Evolutionary conservation across 2,113 vertebrate genomes (phyloP).

Genomic region (Cyanoderma ruficeps): DNA sequence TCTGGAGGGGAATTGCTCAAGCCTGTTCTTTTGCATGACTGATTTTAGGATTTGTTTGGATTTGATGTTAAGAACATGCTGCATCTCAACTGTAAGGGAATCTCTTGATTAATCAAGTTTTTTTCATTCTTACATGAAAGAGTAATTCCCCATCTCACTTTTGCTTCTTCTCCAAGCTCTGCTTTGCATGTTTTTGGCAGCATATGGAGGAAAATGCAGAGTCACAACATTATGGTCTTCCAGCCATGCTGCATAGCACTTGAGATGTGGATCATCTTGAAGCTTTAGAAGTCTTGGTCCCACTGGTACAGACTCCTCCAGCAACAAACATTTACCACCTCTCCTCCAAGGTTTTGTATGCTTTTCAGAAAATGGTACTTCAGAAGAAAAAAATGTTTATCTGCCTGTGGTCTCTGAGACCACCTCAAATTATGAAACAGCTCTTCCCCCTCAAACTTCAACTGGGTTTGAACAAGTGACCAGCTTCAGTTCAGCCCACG

Average conservation of each 20-base stretch:
- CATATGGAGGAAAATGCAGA: constrained; percentile 55
- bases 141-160: constrained; percentile 40
- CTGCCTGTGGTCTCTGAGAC: not conserved
- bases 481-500: rapidly evolving
- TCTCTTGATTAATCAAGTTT: constrained; percentile 26
- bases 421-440: not conserved
- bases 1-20: not conserved
- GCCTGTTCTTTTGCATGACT: not conserved
- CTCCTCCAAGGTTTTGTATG: not conserved
- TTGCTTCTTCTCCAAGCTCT: constrained; percentile 5
- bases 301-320: not conserved
- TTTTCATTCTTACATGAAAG: not conserved
- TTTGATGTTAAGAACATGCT: not conserved
- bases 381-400: not conserved
- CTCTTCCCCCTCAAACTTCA: not conserved
- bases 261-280: not conserved
- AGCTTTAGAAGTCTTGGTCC: not conserved
- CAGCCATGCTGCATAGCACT: not conserved
- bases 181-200: not conserved
- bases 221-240: constrained; percentile 55
- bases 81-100: not conserved
- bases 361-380: not conserved
- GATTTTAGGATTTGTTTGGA: not conserved
- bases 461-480: rapidly evolving
- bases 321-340: not conserved